Percentiles rank a stretch among this genome's conserved stretches.
These are phyloP conservation scores for Lophius americanus DNA, from an alignment of 2,797 vertebrate genomes.

Conservation along the genomic window DNA sequence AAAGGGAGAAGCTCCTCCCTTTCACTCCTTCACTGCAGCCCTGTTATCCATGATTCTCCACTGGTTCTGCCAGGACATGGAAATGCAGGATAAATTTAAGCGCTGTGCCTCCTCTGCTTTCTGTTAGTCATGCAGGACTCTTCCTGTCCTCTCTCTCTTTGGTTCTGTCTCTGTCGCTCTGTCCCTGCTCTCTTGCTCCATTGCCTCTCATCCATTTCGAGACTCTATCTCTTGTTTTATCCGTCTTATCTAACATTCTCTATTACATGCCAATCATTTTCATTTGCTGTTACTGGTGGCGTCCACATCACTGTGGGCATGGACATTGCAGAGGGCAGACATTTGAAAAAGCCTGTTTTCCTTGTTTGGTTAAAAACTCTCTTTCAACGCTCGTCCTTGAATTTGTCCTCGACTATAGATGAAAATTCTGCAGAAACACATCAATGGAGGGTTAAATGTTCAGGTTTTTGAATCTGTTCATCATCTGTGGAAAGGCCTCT, in stretches of 20 bases:
- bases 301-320: background rate
- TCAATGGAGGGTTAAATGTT: slow-evolving; percentile 14
- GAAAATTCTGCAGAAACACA: slow-evolving; percentile 31
- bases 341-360: slow-evolving; percentile 25
- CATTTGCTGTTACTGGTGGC: slow-evolving; percentile 5
- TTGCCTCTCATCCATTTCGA: slow-evolving; percentile 47
- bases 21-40: slow-evolving; percentile 1
- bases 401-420: slow-evolving; percentile 59
- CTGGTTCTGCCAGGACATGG: slow-evolving; percentile 23
- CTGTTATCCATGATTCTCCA: slow-evolving; percentile 7
- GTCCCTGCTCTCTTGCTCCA: slow-evolving; percentile 53
- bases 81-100: slow-evolving; percentile 42
- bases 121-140: slow-evolving; percentile 43
- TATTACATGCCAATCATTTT: slow-evolving; percentile 10
- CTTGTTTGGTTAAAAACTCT: slow-evolving; percentile 24
- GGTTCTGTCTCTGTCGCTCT: slow-evolving; percentile 18
- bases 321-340: slow-evolving; percentile 11
- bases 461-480: slow-evolving; percentile 27
- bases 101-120: slow-evolving; percentile 34
- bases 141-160: slow-evolving; percentile 24
- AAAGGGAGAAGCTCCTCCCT: slow-evolving; percentile 6
- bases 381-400: slow-evolving; percentile 64
- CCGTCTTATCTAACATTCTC: slow-evolving; percentile 4
- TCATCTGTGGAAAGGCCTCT: slow-evolving; percentile 34
- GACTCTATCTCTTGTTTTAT: slow-evolving; percentile 1